Base-by-base conservation (phyloP, 2,888 invertebrate species). In the Gasteruption jaculator region DNA sequence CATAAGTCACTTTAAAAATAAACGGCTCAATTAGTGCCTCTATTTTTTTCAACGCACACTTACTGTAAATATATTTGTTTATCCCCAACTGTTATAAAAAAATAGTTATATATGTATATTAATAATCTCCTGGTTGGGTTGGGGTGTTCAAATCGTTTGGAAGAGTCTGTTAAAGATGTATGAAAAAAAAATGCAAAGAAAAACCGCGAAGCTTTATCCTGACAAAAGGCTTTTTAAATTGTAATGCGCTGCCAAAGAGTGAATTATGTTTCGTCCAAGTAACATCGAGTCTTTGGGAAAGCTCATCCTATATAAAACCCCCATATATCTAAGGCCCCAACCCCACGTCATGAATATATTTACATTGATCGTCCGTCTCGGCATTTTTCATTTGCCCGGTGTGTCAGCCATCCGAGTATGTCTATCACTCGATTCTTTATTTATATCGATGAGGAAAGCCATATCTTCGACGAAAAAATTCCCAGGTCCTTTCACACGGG, bases 241-340 rank as follows among this genome's bases (percentile, higher is more conserved):
- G 66, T 70, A 70, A 70, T 68, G 69, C 68, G 65, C 67, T 70
- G 70, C 65, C 70, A 70, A 70, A 70, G 63, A 61, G 65, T 70
- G 68, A 70, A 65, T 70, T 68, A 70, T 70, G 68, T 60, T 53
- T 61, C 60, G 65, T 57, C 60, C 67, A 58, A 67, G 63, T 66
- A 64, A 61, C 65, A 63, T 64, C 63, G 61, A 51, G 59, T 60
- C 57, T 53, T 57, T 54, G 46, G 44, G 53, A 50, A 56, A 54
- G 52, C 53, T 49, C 53, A 50, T 60, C 52, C 48, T 50, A 51
- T 33, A 46, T 54, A 57, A 55, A 58, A 54, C 48, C 53, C 56
- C 46, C 37, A 44, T 25, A 26, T 38, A 45, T 41, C 50, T 31
- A 20, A 24, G 36, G 46, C 44, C 41, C 45, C 45, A 20, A 65